These are phyloP conservation scores for Ailurus styani DNA, from an alignment of 2,113 vertebrate species.

Conservation along the genomic window DNA sequence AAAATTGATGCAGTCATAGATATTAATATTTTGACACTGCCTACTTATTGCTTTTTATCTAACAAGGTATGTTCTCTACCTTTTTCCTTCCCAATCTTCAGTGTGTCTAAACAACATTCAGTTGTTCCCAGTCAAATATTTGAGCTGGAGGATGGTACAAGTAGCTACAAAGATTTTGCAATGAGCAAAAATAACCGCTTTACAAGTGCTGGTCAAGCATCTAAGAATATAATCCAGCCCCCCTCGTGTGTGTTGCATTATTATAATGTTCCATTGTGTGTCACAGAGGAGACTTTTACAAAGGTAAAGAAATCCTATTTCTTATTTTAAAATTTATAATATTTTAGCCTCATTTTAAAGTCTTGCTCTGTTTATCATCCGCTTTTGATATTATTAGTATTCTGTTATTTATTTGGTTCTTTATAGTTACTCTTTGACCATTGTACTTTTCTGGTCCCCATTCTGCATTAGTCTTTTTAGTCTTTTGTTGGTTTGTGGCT, in stretches of 20 bases:
- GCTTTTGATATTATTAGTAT: not conserved
- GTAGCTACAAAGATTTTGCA: slow-evolving; percentile 97
- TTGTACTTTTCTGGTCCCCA: not conserved
- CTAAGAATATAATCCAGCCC: slow-evolving; percentile 98
- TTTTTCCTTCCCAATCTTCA: slow-evolving; percentile 72
- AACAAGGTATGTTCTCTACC: not conserved
- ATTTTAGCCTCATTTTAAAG: not conserved
- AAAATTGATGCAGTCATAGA: not conserved
- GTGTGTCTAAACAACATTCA: slow-evolving; percentile 95
- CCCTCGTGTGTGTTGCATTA: slow-evolving; percentile 96
- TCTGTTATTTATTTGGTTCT: not conserved
- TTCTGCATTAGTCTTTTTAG: not conserved
- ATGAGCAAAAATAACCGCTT: slow-evolving; percentile 98
- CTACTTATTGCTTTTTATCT: slow-evolving; percentile 31
- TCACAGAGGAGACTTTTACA: slow-evolving; percentile 92
- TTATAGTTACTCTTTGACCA: not conserved
- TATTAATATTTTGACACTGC: slow-evolving; percentile 16
- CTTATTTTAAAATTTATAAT: not conserved
- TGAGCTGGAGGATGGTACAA: slow-evolving; percentile 93
- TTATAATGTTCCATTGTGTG: slow-evolving; percentile 93
- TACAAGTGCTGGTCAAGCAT: slow-evolving; percentile 95
- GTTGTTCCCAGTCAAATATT: slow-evolving; percentile 98
- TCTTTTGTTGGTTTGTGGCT: not conserved
- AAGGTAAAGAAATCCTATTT: slow-evolving; percentile 38
- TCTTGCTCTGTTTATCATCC: not conserved